Percentiles rank a stretch among this genome's conserved stretches.
Evolutionary conservation across 1,140 invertebrate species (phyloP).

Genomic region (Chrysomallon squamiferum): DNA sequence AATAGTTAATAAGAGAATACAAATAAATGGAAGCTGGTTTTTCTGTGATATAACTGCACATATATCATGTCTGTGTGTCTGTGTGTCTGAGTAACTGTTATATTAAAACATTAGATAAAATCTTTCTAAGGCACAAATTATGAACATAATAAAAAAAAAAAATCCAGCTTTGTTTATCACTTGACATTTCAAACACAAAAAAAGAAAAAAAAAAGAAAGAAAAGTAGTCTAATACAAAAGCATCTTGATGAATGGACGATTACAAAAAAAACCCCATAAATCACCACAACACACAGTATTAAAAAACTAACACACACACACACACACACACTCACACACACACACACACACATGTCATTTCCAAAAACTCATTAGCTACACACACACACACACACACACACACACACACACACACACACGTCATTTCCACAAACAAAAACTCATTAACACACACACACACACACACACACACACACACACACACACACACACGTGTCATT

Average conservation of each 20-base stretch:
- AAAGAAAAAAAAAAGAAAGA: not conserved
- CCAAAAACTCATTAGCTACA: not conserved
- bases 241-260: not conserved
- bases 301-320: not conserved
- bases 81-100: too few species aligned
- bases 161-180: too few species aligned
- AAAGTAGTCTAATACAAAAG: not conserved
- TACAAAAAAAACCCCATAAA: not conserved
- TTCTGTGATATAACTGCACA: too few species aligned
- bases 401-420: not conserved
- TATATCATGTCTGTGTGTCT: too few species aligned
- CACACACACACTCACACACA: not conserved
- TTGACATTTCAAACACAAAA: not conserved
- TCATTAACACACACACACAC: not conserved
- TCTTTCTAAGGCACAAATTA: too few species aligned
- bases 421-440: not conserved
- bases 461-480: not conserved
- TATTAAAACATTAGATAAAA: too few species aligned
- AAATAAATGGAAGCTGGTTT: too few species aligned
- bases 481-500: not conserved
- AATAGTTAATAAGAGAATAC: too few species aligned
- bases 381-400: not conserved
- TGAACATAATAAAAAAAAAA: too few species aligned
- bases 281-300: not conserved
- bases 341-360: not conserved